Percentiles rank a stretch among this genome's conserved stretches.
phyloP scores from a whole-genome alignment of 2,113 vertebrate species.

The Naja naja region DNA sequence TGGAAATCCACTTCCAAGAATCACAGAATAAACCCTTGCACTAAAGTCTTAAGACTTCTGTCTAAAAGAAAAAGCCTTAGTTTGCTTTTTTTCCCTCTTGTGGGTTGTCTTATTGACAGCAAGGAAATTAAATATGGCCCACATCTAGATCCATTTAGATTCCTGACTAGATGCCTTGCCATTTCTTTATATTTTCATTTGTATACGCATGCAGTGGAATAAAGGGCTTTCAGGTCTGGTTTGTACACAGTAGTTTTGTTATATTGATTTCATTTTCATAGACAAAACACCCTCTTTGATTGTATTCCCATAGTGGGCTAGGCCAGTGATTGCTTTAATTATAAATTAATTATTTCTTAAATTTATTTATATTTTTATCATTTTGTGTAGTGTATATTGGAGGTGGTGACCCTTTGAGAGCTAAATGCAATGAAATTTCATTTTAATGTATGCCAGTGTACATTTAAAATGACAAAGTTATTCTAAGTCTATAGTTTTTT shows the following conservation, averaged over 20 bases:
- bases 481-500: not conserved
- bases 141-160: not conserved
- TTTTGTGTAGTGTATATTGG: no score
- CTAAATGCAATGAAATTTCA: no score
- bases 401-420: no score
- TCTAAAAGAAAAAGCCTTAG: not conserved
- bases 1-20: not conserved
- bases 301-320: not conserved
- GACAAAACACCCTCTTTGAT: not conserved
- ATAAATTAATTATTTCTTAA: not conserved
- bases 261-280: not conserved
- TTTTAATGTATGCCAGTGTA: no score
- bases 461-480: no score
- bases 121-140: not conserved
- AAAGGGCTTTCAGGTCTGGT: not conserved
- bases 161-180: not conserved
- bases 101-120: not conserved
- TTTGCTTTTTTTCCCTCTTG: not conserved
- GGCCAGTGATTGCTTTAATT: not conserved
- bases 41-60: not conserved
- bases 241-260: not conserved
- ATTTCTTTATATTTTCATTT: not conserved
- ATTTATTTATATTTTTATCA: no score
- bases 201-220: not conserved
- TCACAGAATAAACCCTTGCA: no score